phyloP scores from a whole-genome alignment of 2,113 vertebrate genomes.

The Cheilinus undulatus region DNA sequence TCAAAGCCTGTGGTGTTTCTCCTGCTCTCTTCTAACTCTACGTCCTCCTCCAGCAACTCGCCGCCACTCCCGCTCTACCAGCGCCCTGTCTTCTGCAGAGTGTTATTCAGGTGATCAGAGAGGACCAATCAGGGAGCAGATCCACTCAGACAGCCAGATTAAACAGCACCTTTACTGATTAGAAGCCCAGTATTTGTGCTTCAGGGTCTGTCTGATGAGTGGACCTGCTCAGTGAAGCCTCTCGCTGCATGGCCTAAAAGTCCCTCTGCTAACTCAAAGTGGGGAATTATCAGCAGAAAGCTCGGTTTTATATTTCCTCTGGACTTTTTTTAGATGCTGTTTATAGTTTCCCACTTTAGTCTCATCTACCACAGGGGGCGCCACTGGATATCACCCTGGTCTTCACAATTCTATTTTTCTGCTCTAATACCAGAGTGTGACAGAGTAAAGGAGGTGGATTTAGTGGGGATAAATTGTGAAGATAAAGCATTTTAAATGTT shows the following conservation, averaged over 20 bases:
- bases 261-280: neutral
- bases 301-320: too few species aligned
- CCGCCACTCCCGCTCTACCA: constrained; percentile 93
- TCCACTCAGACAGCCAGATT: neutral
- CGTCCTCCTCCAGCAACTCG: constrained; percentile 86
- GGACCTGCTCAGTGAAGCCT: neutral
- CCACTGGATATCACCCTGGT: neutral
- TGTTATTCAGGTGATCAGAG: constrained; percentile 91
- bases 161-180: neutral
- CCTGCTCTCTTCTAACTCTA: constrained; percentile 20
- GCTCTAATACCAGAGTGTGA: neutral
- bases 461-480: too few species aligned
- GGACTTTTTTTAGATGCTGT: too few species aligned
- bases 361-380: neutral
- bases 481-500: neutral
- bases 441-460: neutral
- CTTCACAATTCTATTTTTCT: neutral
- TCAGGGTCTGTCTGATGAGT: constrained; percentile 15
- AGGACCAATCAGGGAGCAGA: neutral
- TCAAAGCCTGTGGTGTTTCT: neutral
- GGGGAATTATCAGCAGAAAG: neutral
- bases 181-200: too few species aligned
- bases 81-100: constrained; percentile 91
- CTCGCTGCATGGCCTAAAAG: constrained; percentile 29
- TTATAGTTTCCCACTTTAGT: neutral